These are phyloP conservation scores for Glomeris maerens DNA, from an alignment of 1,140 invertebrate species.

Conservation along the genomic window DNA sequence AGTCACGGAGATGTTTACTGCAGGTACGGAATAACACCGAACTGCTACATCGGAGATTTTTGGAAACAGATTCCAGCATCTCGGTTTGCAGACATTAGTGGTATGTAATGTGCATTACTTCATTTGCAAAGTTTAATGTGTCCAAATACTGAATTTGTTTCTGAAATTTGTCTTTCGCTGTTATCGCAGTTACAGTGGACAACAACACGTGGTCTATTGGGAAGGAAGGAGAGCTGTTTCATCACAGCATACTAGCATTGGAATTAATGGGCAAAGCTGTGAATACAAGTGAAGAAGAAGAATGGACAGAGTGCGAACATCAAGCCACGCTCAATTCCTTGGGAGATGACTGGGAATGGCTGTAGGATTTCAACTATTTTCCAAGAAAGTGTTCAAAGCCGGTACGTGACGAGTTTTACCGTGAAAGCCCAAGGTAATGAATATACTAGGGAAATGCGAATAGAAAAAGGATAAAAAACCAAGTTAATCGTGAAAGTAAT, in stretches of 20 bases:
- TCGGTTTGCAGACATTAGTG: no score
- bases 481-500: no score
- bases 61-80: slow-evolving; percentile 42
- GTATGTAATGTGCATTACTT: no score
- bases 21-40: slow-evolving; percentile 34
- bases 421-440: no score
- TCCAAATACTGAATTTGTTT: no score
- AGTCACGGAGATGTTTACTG: slow-evolving; percentile 34
- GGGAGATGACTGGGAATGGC: neutral
- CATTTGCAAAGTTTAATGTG: no score
- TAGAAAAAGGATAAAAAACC: no score
- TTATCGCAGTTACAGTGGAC: neutral
- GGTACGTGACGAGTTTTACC: no score
- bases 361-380: neutral
- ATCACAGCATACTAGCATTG: neutral
- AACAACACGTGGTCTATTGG: neutral
- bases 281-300: neutral
- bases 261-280: neutral
- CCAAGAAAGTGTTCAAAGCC: neutral
- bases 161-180: neutral
- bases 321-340: no score
- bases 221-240: neutral
- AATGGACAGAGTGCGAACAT: neutral
- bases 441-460: no score
- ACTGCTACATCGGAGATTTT: slow-evolving; percentile 38